Evolutionary conservation across 2,888 invertebrate genomes (phyloP), one percentile per base, ranked within the genome.

Genomic region (Elysia crispata): DNA sequence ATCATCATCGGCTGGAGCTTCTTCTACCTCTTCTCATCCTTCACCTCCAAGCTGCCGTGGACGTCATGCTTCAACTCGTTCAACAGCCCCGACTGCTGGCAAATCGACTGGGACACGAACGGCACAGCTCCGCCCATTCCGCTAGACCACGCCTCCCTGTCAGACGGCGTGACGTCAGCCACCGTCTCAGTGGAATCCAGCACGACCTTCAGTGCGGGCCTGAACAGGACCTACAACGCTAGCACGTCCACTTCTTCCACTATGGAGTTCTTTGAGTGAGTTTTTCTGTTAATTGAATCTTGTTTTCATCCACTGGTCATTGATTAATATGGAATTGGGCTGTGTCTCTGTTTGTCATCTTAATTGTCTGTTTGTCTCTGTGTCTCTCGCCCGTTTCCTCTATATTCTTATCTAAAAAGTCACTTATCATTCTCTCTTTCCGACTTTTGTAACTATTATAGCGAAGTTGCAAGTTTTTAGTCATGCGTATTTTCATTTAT

Each of bases 1-100:
- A 96, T 96, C 77, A 96, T 96, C 87, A 96, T 96, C 87, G 96
- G 94, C 72, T 96, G 96, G 96, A 94, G 96, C 1, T 93, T 96
- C 85, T 96, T 95, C 93, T 96, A 96, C 93, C 94, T 96, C 86
- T 94, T 95, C 85, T 95, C 95, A 23, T 96, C 96, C 60, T 92
- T 94, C 87, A 90, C 91, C 25, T 94, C 94, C 8, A 94, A 66
- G 87, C 93, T 96, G 41, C 96, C 96, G 0, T 96, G 96, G 96
- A 93, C 95, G 77, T 94, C 95, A 86, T 96, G 96, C 90, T 95
- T 95, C 91, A 95, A 96, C 92, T 93, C 94, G 0, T 96, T 96
- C 96, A 96, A 96, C 93, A 95, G 95, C 0, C 94, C 94, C 0
- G 93, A 94, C 84, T 96, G 96, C 91, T 91, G 91, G 89, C 86